Conservation (phyloP, 2,888 invertebrate genomes). For the Lasiommata megera region DNA sequence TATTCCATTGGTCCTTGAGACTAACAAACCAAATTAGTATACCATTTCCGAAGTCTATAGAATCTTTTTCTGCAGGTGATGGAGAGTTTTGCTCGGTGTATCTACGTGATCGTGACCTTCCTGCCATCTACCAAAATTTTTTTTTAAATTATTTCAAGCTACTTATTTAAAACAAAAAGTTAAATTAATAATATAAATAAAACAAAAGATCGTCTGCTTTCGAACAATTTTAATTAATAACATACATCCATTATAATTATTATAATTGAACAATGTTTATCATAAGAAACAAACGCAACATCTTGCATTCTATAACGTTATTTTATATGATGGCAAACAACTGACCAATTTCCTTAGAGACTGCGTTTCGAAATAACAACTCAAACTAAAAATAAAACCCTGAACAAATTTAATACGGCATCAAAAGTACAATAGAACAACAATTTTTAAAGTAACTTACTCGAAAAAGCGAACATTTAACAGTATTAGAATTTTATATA, state of each 20-base stretch:
- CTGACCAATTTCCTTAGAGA: slow-evolving; percentile 42
- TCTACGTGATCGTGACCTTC: too few relatives aligned
- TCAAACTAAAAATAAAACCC: slow-evolving; percentile 4
- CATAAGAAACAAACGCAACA: slow-evolving; percentile 52
- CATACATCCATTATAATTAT: slow-evolving; percentile 64
- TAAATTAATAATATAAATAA: too few relatives aligned
- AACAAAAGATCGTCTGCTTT: slow-evolving; percentile 43
- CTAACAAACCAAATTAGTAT: too few relatives aligned
- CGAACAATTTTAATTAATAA: slow-evolving; percentile 76
- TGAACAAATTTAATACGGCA: slow-evolving; percentile 12
- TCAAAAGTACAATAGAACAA: background rate
- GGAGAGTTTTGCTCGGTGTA: too few relatives aligned
- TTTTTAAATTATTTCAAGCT: too few relatives aligned
- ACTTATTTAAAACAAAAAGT: too few relatives aligned
- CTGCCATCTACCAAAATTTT: too few relatives aligned
- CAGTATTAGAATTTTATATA: background rate
- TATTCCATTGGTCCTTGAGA: too few relatives aligned
- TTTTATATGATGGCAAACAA: slow-evolving; percentile 25
- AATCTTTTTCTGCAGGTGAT: too few relatives aligned
- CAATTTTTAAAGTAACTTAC: background rate
- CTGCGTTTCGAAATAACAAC: slow-evolving; percentile 26
- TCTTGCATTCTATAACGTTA: slow-evolving; percentile 41
- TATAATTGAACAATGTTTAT: slow-evolving; percentile 63
- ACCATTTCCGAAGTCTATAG: too few relatives aligned
- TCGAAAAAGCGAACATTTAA: background rate